Percentiles rank a stretch among this genome's conserved stretches.
Evolutionary conservation across 2,113 vertebrate species (phyloP).

Genomic region (Ornithorhynchus anatinus): DNA sequence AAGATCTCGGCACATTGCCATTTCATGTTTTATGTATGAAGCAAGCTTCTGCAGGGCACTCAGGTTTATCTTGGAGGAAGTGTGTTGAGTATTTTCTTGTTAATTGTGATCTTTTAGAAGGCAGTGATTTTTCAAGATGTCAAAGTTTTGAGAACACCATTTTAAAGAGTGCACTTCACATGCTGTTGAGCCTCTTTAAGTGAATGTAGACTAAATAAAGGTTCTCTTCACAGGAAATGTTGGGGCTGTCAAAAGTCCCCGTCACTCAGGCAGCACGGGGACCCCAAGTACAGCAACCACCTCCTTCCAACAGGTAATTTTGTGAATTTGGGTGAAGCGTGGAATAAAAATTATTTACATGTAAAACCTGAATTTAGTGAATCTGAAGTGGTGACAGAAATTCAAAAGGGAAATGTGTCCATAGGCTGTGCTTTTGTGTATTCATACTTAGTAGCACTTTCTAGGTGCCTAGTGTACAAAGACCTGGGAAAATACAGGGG

Average conservation of each 20-base stretch:
- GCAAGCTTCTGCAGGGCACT: too few relatives aligned
- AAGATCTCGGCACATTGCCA: too few relatives aligned
- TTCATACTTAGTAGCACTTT: too few relatives aligned
- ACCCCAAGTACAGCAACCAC: conserved; percentile 82
- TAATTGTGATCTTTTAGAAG: too few relatives aligned
- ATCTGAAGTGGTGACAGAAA: neutral
- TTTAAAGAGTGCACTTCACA: neutral
- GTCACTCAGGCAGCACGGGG: conserved; percentile 83
- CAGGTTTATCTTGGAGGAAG: too few relatives aligned
- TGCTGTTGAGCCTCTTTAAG: conserved; percentile 1
- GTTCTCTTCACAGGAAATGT: conserved; percentile 84
- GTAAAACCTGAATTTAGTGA: neutral
- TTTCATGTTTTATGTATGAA: too few relatives aligned
- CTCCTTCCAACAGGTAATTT: conserved; percentile 90
- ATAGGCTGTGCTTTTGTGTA: too few relatives aligned
- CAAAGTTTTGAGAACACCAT: too few relatives aligned
- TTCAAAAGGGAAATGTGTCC: neutral
- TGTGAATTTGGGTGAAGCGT: neutral
- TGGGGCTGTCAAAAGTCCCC: conserved; percentile 88
- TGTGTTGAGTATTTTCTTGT: too few relatives aligned
- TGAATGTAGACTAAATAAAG: neutral
- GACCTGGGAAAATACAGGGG: too few relatives aligned
- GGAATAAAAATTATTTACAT: neutral
- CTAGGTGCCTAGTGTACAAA: too few relatives aligned
- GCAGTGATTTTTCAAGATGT: neutral